These are phyloP conservation scores for Sisor rabdophorus DNA, from an alignment of 2,113 vertebrate genomes.

Conservation along the genomic window DNA sequence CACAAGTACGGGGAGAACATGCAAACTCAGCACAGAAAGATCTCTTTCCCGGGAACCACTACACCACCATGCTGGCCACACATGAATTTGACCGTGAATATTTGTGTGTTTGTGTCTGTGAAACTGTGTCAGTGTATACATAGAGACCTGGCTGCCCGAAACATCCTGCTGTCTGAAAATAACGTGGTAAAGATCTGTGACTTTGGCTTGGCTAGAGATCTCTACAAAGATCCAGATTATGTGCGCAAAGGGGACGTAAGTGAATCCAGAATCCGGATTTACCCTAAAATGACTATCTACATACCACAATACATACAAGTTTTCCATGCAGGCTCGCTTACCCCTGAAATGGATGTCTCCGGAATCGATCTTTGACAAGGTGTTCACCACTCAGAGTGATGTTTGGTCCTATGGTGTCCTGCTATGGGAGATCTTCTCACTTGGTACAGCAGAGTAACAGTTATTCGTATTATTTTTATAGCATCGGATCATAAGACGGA, in stretches of 20 bases:
- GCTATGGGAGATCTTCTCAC: slow-evolving; percentile 97
- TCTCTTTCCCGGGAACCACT: no score
- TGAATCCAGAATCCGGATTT: slow-evolving; percentile 35
- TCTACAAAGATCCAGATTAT: slow-evolving; percentile 94
- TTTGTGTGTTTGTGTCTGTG: not conserved
- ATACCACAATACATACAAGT: not conserved
- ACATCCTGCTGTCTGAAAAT: slow-evolving; percentile 90
- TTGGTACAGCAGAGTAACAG: slow-evolving; percentile 69
- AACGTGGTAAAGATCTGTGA: slow-evolving; percentile 97
- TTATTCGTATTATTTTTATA: not conserved
- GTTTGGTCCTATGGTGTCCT: slow-evolving; percentile 93
- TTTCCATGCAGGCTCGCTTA: slow-evolving; percentile 78
- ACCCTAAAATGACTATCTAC: not conserved
- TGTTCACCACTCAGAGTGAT: slow-evolving; percentile 94
- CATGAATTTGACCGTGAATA: no score
- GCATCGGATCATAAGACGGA: not conserved
- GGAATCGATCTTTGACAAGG: slow-evolving; percentile 96
- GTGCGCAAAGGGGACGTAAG: slow-evolving; percentile 95
- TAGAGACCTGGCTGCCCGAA: slow-evolving; percentile 89
- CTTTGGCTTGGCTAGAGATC: slow-evolving; percentile 89
- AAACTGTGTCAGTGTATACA: slow-evolving; percentile 87
- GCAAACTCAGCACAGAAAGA: no score
- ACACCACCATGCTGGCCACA: no score
- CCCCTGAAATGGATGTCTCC: slow-evolving; percentile 98
- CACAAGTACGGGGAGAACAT: no score